phyloP scores from a whole-genome alignment of 2,113 vertebrate species.

The Numenius arquata region DNA sequence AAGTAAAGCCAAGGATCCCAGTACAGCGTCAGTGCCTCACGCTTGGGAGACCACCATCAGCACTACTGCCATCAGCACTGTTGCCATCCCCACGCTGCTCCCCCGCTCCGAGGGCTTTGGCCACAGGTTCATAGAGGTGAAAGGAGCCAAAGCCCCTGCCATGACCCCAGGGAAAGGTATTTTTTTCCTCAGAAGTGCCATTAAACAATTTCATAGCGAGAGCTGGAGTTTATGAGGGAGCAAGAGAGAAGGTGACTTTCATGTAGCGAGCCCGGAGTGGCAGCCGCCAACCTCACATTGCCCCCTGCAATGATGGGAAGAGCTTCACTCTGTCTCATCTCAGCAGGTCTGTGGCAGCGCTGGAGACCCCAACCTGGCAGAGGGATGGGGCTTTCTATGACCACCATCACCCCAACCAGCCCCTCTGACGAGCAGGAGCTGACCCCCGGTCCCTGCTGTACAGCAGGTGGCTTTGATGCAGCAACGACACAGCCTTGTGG shows the following conservation, averaged over 20 bases:
- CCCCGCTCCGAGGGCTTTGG: background rate
- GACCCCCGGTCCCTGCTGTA: background rate
- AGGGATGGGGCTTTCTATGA: background rate
- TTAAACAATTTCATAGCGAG: background rate
- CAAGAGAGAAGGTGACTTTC: background rate
- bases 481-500: background rate
- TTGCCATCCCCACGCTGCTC: accelerated
- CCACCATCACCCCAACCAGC: background rate
- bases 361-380: background rate
- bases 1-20: background rate
- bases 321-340: background rate
- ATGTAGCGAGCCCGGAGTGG: accelerated
- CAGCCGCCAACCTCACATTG: background rate
- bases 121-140: background rate
- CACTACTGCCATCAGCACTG: background rate
- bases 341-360: background rate
- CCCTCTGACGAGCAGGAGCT: accelerated
- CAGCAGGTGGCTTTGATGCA: background rate
- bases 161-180: accelerated
- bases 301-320: background rate
- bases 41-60: accelerated
- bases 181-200: background rate
- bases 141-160: accelerated
- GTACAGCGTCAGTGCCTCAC: background rate
- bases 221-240: background rate